Evolutionary conservation across 2,113 vertebrate genomes (phyloP).

Genomic region (Varanus komodoensis): DNA sequence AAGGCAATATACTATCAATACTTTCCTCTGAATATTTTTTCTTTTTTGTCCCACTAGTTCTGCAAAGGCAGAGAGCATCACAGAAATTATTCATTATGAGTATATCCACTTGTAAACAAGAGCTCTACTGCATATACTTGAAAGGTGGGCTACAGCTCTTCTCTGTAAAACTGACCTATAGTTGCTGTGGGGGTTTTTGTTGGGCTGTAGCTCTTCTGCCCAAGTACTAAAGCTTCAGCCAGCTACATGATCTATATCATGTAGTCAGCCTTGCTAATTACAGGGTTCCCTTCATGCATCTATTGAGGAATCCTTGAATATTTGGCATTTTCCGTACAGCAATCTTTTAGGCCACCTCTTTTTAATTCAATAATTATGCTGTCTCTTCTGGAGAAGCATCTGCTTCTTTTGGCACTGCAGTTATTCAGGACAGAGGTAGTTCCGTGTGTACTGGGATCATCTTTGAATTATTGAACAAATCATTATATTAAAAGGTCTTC

Average conservation of each 20-base stretch:
- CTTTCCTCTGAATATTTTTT: too few species aligned
- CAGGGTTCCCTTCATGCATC: neutral
- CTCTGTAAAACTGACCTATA: neutral
- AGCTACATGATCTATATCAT: neutral
- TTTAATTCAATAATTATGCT: neutral
- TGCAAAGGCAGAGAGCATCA: too few species aligned
- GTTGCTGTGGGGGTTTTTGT: too few species aligned
- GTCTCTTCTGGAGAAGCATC: accelerated
- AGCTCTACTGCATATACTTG: neutral
- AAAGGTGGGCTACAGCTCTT: neutral
- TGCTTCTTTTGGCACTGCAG: neutral
- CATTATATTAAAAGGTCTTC: neutral
- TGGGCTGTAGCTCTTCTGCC: neutral
- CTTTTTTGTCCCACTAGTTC: neutral
- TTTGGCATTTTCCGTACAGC: neutral
- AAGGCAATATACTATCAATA: too few species aligned
- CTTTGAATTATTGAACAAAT: conserved; percentile 11
- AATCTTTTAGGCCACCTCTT: neutral
- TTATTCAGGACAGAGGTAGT: neutral
- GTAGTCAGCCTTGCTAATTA: neutral
- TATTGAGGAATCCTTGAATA: neutral
- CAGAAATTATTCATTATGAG: neutral
- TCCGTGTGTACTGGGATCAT: neutral
- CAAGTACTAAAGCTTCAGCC: neutral
- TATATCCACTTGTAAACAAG: neutral